Evolutionary conservation across 2,113 vertebrate species (phyloP), one percentile per base, ranked within the genome.

Genomic region (Lepisosteus oculatus): DNA sequence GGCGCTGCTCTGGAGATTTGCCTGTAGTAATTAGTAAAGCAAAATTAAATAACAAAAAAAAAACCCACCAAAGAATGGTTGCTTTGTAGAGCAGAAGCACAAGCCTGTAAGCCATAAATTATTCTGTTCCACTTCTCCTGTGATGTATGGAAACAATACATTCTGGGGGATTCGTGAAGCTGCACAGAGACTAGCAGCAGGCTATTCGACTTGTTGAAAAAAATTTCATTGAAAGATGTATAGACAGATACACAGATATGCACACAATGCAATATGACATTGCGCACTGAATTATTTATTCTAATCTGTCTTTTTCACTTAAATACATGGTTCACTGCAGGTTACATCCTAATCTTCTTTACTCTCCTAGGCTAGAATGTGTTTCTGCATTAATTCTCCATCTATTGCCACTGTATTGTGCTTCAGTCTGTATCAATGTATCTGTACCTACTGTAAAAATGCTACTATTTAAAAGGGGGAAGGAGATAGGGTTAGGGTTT

Each of bases 261-360:
- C 51, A 44, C n/a, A 7, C 70, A 44, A 67, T 43, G 59, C 51
- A 43, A 43, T 7, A 29, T 43, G 12, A 43, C 61, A 6, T 51
- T 51, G 55, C 47, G 61, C 55, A 43, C n/a, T 65, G 29, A 65
- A 72, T 43, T 47, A 62, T 64, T 74, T 59, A 74, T 61, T 43
- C 57, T 72, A 56, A 65, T 64, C 62, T 44, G 62, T 43, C 8
- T 65, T 51, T 56, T 43, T 55, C 3, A 17, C 55, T 41, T 56
- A 72, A 56, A 63, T 65, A 63, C 15, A 29, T 15, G 29, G 15
- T 65, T 65, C 29, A 51, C 42, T 13, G 61, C 70, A 56, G 17
- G 65, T 15, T n/a, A 65, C 70, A 65, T 72, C 61, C 51, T 65
- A 65, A 55, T 65, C 12, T 6, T 51, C 47, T 51, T 5, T 6